Base-by-base conservation (phyloP, 2,888 invertebrate genomes). In the Drosophila macrospina region DNA sequence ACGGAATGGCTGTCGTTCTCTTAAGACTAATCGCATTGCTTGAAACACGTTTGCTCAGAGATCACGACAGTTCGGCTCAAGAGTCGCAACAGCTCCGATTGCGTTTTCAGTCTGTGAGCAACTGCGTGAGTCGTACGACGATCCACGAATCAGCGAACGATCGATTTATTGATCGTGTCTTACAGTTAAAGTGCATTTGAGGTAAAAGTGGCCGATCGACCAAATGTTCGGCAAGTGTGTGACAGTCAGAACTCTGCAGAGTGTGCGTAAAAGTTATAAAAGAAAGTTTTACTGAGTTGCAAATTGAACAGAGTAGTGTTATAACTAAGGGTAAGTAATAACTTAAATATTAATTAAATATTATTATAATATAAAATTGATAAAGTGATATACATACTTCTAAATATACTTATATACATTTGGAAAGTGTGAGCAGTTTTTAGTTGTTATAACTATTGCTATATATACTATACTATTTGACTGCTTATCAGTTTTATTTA, bases 111-210 rank as follows among this genome's bases (percentile, higher is more conserved):
- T 84, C 83, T 76, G 80, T 86, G 74, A 83, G 80, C 61, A 70
- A 65, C 86, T 86, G 86, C 75, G 86, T 78, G 65, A 74, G 70
- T 66, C 66, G 80, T 62, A 83, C 86, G 80, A 86, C 86, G 80
- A 86, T 76, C 62, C 56, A 71, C 80, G 72, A 76, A 71, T 72
- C 64, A 70, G 66, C 75, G 70, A 62, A 60, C 60, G 73, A 78
- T 55, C 70, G 74, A 52, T 4, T 8, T 8, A 60, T 57, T 42
- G 48, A 48, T 66, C 59, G 74, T 69, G 42, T 20, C 45, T 36
- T 56, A 41, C 7, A 60, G 56, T 50, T 59, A 54, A 50, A 78
- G 79, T 75, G 67, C 66, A 65, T 37, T 36, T 15, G 10, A 4
- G 15, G 8, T 6, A 42, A 50, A 61, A 54, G 44, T 66, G 59